These are phyloP conservation scores for Pampusana beccarii DNA, from an alignment of 2,113 vertebrate species.

Conservation along the genomic window DNA sequence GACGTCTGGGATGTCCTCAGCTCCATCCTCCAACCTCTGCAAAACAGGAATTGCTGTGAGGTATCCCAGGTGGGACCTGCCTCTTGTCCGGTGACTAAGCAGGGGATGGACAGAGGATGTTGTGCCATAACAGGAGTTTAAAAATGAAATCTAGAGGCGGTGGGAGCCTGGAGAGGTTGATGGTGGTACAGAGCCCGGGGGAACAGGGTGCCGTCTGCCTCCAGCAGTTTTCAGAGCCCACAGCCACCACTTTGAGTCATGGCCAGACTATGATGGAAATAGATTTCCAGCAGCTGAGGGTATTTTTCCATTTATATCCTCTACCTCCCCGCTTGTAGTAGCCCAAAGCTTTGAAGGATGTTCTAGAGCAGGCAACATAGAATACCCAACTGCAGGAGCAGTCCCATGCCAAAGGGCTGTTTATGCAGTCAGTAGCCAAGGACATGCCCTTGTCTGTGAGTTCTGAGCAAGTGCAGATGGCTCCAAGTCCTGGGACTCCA, in stretches of 20 bases:
- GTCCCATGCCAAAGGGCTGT: neutral
- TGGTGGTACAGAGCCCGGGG: neutral
- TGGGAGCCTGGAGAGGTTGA: neutral
- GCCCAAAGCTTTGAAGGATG: neutral
- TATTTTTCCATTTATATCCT: neutral
- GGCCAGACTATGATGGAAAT: neutral
- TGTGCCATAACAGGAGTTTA: neutral
- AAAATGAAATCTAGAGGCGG: neutral
- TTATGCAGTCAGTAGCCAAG: neutral
- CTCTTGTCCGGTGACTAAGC: accelerated
- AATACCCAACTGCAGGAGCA: neutral
- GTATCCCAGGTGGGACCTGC: neutral
- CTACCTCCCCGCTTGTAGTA: neutral
- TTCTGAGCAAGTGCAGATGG: neutral
- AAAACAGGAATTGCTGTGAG: neutral
- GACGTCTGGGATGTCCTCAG: neutral
- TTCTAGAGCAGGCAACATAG: neutral
- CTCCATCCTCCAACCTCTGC: neutral
- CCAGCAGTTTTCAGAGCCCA: neutral
- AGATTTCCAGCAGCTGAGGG: neutral
- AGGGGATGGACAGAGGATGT: neutral
- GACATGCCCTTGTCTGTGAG: neutral
- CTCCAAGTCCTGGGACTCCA: neutral
- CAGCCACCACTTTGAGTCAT: neutral
- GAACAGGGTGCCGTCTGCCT: neutral